These are phyloP conservation scores for Esox niger DNA, from an alignment of 2,113 vertebrate genomes.

Conservation along the genomic window DNA sequence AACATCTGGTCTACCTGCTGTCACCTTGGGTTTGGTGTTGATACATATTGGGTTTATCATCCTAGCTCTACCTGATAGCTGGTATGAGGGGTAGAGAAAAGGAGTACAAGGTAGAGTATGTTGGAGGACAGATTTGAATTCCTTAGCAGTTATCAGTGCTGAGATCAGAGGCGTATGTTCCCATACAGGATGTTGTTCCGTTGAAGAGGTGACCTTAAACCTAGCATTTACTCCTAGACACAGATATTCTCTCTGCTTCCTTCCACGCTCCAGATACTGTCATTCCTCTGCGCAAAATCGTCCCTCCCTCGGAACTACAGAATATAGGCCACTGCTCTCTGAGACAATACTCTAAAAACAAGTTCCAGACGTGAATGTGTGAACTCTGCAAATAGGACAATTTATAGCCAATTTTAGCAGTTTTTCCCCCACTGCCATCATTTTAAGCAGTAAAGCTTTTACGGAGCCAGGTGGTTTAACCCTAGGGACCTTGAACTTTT, in stretches of 20 bases:
- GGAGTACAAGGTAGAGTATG: not conserved
- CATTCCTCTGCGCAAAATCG: not conserved
- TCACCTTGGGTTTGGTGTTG: no score
- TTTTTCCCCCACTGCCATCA: not conserved
- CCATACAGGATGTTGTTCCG: not conserved
- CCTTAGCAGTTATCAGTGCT: not conserved
- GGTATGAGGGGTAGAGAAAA: not conserved
- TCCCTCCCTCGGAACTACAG: not conserved
- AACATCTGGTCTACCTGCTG: no score
- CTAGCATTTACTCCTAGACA: not conserved
- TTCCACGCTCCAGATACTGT: not conserved
- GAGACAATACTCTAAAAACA: not conserved
- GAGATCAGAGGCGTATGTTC: not conserved
- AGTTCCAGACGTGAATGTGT: not conserved
- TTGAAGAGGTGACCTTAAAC: not conserved
- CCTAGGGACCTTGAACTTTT: constrained; percentile 2
- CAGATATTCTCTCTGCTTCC: not conserved
- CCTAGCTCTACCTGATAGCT: no score
- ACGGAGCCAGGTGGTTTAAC: not conserved
- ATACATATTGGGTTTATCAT: no score
- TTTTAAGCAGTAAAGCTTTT: not conserved
- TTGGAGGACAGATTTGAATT: not conserved
- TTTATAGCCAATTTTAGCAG: not conserved
- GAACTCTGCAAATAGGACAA: not conserved
- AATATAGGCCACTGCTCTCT: not conserved